A percentile compares a stretch with the other conserved stretches of the same genome.
Conservation (phyloP, 2,113 vertebrate genomes). For the Myxocyprinus asiaticus region DNA sequence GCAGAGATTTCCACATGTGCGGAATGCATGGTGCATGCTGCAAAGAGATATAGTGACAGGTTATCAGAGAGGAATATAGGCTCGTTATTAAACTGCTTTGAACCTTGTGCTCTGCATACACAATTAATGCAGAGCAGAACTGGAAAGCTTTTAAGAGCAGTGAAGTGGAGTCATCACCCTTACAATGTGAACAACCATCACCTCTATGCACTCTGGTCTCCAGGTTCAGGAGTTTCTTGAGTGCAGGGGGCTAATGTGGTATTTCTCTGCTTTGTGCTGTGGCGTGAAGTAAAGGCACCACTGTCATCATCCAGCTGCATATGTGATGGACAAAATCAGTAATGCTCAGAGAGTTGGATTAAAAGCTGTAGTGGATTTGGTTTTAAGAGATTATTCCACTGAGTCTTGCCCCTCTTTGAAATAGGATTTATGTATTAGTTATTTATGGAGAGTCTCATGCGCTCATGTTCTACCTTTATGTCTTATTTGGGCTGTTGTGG, state of each 20-base stretch:
- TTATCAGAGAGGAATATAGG: slow-evolving; percentile 43
- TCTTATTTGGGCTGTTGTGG: slow-evolving; percentile 12
- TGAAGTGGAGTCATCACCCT: slow-evolving; percentile 47
- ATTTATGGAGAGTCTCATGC: slow-evolving; percentile 40
- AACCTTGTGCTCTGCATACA: slow-evolving; percentile 55
- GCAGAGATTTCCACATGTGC: slow-evolving; percentile 9
- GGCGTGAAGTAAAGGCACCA: slow-evolving; percentile 20
- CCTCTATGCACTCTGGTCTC: slow-evolving; percentile 17
- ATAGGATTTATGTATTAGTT: slow-evolving; percentile 45
- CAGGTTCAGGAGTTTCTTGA: slow-evolving; percentile 27
- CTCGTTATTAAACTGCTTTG: slow-evolving; percentile 53
- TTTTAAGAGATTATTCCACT: slow-evolving; percentile 52
- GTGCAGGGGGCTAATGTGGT: neutral
- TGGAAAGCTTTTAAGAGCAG: slow-evolving; percentile 63
- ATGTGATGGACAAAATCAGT: slow-evolving; percentile 31
- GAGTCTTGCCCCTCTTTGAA: slow-evolving; percentile 39
- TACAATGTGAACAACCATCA: slow-evolving; percentile 25
- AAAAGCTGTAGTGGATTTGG: slow-evolving; percentile 46
- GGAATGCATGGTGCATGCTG: slow-evolving; percentile 56
- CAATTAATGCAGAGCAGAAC: slow-evolving; percentile 58
- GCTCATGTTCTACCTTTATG: slow-evolving; percentile 28
- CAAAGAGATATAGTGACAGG: slow-evolving; percentile 51
- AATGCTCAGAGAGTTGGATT: slow-evolving; percentile 41
- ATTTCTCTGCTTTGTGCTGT: neutral
- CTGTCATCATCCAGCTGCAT: slow-evolving; percentile 30